phyloP scores from a whole-genome alignment of 2,113 vertebrate genomes.

The Bagarius yarrelli region DNA sequence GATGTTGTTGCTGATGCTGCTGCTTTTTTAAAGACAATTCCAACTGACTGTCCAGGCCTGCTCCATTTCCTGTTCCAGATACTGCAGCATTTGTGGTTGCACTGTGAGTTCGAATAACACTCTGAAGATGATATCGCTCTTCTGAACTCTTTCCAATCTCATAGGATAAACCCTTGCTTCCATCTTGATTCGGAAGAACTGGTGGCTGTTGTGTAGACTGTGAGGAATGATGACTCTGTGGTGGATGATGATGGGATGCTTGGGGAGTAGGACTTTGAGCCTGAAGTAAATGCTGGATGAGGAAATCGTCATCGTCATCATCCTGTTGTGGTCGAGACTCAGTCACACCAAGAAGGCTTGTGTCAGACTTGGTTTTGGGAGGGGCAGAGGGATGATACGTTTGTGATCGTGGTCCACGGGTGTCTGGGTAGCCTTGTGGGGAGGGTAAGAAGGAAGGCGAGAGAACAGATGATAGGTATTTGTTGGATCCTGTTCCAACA shows the following conservation, averaged over 20 bases:
- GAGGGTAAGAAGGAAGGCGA: conserved; percentile 84
- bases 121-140: conserved; percentile 88
- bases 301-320: conserved; percentile 90
- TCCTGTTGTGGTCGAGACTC: conserved; percentile 76
- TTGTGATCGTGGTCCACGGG: conserved; percentile 68
- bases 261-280: conserved; percentile 75
- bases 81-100: conserved; percentile 74
- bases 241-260: conserved; percentile 68
- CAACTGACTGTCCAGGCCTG: conserved; percentile 80
- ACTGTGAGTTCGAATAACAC: conserved; percentile 87
- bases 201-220: conserved; percentile 65
- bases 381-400: conserved; percentile 71
- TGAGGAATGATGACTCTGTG: conserved; percentile 62
- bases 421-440: conserved; percentile 74
- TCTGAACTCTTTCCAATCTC: conserved; percentile 75
- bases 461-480: conserved; percentile 85
- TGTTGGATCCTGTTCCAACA: conserved; percentile 77
- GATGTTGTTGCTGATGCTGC: conserved; percentile 62
- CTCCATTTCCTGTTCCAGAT: conserved; percentile 64
- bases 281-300: conserved; percentile 90
- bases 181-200: conserved; percentile 66
- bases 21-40: conserved; percentile 83
- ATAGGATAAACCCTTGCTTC: conserved; percentile 73
- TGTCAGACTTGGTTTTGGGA: conserved; percentile 69
- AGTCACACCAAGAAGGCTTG: conserved; percentile 69